Percentiles rank a stretch among this genome's conserved stretches.
Evolutionary conservation across 2,113 vertebrate species (phyloP).

Genomic region (Pteronura brasiliensis): DNA sequence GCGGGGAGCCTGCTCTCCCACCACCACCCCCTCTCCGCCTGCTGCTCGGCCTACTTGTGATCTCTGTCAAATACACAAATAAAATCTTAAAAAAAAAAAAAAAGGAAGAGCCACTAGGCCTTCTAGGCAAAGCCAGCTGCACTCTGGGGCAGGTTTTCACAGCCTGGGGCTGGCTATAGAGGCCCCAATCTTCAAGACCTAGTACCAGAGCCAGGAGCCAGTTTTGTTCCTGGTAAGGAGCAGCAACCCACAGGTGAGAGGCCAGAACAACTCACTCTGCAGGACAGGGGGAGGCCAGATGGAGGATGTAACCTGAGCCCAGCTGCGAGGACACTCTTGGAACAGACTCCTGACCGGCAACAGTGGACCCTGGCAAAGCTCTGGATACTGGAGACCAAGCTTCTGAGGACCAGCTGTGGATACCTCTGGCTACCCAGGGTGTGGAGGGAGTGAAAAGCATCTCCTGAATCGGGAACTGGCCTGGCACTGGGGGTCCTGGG

Average conservation of each 20-base stretch:
- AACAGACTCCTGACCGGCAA: neutral
- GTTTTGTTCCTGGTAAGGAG: neutral
- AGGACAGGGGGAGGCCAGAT: neutral
- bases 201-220: neutral
- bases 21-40: too few relatives aligned
- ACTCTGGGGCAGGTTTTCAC: neutral
- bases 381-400: neutral
- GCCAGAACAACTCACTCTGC: neutral
- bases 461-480: neutral
- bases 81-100: too few relatives aligned
- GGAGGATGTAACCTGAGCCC: neutral
- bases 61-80: too few relatives aligned
- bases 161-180: neutral
- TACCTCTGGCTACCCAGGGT: neutral
- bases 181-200: neutral
- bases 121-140: neutral
- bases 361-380: fast-evolving
- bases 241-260: neutral
- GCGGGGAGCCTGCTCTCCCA: too few relatives aligned
- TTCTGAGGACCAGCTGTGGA: neutral
- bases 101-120: neutral
- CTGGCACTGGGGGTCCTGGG: neutral
- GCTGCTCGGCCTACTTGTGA: too few relatives aligned
- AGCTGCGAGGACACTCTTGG: neutral
- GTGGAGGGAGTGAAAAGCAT: neutral